Evolutionary conservation across 1,140 invertebrate genomes (phyloP).

Genomic region (Diprion similis): DNA sequence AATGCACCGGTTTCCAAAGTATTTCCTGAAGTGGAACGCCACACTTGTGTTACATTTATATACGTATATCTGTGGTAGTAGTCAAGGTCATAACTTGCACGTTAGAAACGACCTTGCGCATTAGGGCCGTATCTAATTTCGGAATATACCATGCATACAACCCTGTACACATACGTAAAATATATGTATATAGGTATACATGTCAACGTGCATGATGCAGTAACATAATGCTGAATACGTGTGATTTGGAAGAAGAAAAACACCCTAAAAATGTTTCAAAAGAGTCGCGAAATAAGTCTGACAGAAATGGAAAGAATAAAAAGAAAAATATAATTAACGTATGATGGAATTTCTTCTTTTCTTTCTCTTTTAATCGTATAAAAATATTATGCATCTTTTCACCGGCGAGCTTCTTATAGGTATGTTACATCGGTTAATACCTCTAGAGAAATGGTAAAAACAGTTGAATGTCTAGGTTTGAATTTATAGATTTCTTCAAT

Average conservation of each 20-base stretch:
- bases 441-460: no score
- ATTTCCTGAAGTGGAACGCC: neutral
- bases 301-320: neutral
- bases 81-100: conserved; percentile 2
- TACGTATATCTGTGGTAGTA: neutral
- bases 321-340: neutral
- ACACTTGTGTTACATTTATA: neutral
- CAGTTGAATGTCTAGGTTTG: no score
- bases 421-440: no score
- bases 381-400: no score
- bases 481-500: no score
- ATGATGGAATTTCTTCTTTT: neutral
- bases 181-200: no score
- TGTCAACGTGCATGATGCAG: no score
- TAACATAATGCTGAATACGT: no score
- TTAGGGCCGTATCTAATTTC: neutral
- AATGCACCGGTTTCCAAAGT: neutral
- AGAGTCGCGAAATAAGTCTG: no score
- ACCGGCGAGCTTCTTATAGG: no score
- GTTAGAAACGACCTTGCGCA: conserved; percentile 1
- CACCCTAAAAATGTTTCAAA: no score
- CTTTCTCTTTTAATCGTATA: neutral
- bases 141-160: neutral
- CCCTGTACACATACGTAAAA: neutral
- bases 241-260: no score